Evolutionary conservation across 2,113 vertebrate genomes (phyloP).

Genomic region (Brienomyrus brachyistius): DNA sequence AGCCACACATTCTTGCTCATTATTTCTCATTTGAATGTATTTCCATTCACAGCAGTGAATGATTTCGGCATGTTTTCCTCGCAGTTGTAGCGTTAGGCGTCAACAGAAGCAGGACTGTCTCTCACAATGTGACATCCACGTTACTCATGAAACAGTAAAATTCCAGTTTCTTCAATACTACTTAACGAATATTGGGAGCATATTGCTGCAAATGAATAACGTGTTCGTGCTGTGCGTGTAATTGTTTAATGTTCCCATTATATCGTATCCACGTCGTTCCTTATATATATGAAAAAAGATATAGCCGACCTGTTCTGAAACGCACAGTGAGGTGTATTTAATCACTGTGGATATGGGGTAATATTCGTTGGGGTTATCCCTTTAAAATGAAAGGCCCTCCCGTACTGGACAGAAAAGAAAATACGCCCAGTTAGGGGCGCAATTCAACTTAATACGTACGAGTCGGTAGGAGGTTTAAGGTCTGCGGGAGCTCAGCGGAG

Average conservation of each 20-base stretch:
- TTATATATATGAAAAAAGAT: not conserved
- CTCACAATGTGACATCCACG: not conserved
- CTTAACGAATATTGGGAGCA: not conserved
- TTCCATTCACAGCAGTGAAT: not conserved
- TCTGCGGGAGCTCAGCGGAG: not conserved
- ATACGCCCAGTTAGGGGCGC: conserved; percentile 20
- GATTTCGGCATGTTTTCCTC: not conserved
- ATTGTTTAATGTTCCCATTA: not conserved
- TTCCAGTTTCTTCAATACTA: not conserved
- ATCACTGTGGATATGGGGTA: not conserved
- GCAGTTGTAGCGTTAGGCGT: not conserved
- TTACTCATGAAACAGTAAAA: not conserved
- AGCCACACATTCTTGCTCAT: not conserved
- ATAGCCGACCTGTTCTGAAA: not conserved
- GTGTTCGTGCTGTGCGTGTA: not conserved
- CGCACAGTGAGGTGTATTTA: not conserved
- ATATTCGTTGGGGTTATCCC: conserved; percentile 1
- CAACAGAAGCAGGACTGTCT: not conserved
- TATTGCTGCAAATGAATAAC: not conserved
- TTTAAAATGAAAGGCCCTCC: conserved; percentile 16
- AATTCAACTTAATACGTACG: not conserved
- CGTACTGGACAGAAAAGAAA: conserved; percentile 3
- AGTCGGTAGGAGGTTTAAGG: not conserved
- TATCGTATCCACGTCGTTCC: not conserved
- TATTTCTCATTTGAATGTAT: not conserved